Evolutionary conservation across 2,113 vertebrate species (phyloP), one percentile per base, ranked within the genome.

Genomic region (Nerophis ophidion): DNA sequence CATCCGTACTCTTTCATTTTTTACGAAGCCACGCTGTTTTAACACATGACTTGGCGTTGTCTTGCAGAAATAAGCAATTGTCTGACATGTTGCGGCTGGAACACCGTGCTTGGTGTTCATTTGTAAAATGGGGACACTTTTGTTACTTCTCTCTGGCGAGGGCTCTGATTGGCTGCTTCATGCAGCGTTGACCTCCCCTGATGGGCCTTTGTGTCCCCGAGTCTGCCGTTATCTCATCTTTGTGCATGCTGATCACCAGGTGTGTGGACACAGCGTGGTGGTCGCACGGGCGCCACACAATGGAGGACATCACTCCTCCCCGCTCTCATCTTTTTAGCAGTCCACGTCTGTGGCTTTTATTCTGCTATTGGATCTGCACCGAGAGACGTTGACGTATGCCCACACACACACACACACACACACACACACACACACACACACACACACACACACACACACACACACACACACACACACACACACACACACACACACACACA

Each of bases 241-340:
- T 67, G 69, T 56, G 79, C 77, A 85, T 85, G 74, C 82, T 86
- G 79, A 88, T 81, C 66, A 76, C 85, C 83, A 80, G 82, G 80
- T 84, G 79, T 85, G 87, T 85, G 76, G 82, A 70, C 81, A 81
- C 68, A 81, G 56, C 76, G 69, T 70, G 47, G 69, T 70, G 47
- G 68, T 73, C 63, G 72, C 47, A 52, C 35, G 55, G 48, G 45
- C 54, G 5, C 52, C 61, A 71, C 50, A 72, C 75, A 76, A 76
- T 61, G 57, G 60, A 57, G n/a, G 46, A 65, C 54, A 26, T 14
- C 42, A 60, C 61, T 62, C 26, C 66, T 49, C 38, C 40, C 11
- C 16, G 0, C 51, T 75, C 48, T 73, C 26, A 26, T 72, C 10
- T 52, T 69, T 34, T 60, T 72, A 42, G 65, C 48, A 70, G 66